Evolutionary conservation across 2,113 vertebrate species (phyloP).

Genomic region (Seriola rivoliana): DNA sequence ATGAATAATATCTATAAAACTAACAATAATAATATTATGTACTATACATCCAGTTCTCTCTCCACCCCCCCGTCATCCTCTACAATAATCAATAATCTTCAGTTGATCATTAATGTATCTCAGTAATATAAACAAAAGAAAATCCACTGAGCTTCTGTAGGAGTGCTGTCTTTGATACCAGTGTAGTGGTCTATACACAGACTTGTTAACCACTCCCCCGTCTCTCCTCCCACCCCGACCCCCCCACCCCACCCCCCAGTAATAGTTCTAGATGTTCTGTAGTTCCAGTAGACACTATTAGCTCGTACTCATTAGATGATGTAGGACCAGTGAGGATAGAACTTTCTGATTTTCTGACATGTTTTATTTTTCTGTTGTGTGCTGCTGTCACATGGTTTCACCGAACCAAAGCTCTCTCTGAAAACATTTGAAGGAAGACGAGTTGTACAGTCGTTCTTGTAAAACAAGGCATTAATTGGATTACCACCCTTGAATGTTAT

Average conservation of each 20-base stretch:
- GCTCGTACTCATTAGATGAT: conserved; percentile 4
- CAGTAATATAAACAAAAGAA: conserved; percentile 25
- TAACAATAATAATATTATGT: conserved; percentile 20
- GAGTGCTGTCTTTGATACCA: conserved; percentile 18
- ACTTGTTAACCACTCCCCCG: not conserved
- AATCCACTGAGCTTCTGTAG: not conserved
- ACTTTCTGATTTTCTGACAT: not conserved
- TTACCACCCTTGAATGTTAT: conserved; percentile 17
- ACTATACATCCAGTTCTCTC: conserved; percentile 3
- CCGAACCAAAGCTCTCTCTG: conserved; percentile 13
- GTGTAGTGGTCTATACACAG: conserved; percentile 12
- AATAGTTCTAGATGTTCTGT: conserved; percentile 19
- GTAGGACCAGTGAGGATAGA: conserved; percentile 9
- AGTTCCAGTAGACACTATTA: not conserved
- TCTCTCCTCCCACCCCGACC: not conserved
- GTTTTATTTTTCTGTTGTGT: conserved; percentile 9
- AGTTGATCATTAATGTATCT: conserved; percentile 23
- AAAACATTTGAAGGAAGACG: not conserved
- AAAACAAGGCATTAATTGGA: conserved; percentile 14
- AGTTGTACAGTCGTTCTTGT: not conserved
- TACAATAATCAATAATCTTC: conserved; percentile 15
- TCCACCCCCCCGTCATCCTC: not conserved
- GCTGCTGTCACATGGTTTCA: conserved; percentile 2
- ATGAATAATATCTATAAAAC: conserved; percentile 27
- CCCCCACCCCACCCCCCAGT: not conserved